phyloP scores from a whole-genome alignment of 2,888 invertebrate genomes.

The Sminthurides aquaticus region DNA sequence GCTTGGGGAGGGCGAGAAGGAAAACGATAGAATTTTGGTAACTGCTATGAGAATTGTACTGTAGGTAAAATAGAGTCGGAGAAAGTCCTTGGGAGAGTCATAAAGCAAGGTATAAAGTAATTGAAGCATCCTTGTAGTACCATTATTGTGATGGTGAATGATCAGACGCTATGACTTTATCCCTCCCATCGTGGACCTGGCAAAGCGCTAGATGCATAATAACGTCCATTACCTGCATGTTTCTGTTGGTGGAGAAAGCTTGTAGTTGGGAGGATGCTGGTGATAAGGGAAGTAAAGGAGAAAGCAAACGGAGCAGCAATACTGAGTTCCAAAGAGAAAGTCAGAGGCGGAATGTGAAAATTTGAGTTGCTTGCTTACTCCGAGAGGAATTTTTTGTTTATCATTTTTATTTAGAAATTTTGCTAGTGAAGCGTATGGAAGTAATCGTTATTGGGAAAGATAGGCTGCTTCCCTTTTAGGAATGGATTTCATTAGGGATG shows the following conservation, averaged over 20 bases:
- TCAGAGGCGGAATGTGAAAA: too few relatives aligned
- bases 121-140: conserved; percentile 24
- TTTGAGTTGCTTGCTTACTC: too few relatives aligned
- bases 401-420: background rate
- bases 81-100: conserved; percentile 8
- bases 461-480: background rate
- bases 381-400: background rate
- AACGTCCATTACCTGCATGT: too few relatives aligned
- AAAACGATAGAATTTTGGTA: background rate
- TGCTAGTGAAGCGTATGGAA: background rate
- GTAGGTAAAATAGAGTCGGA: background rate
- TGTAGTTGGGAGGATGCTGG: too few relatives aligned
- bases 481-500: background rate
- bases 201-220: too few relatives aligned
- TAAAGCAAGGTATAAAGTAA: conserved; percentile 28
- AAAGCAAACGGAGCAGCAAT: too few relatives aligned
- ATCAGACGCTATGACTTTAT: background rate
- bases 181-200: too few relatives aligned
- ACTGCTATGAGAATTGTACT: background rate
- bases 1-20: too few relatives aligned
- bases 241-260: too few relatives aligned
- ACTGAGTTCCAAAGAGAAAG: too few relatives aligned
- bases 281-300: too few relatives aligned
- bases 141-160: conserved; percentile 8
- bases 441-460: background rate